Evolutionary conservation across 2,797 vertebrate genomes (phyloP).

Genomic region (Syngnathus rostellatus): DNA sequence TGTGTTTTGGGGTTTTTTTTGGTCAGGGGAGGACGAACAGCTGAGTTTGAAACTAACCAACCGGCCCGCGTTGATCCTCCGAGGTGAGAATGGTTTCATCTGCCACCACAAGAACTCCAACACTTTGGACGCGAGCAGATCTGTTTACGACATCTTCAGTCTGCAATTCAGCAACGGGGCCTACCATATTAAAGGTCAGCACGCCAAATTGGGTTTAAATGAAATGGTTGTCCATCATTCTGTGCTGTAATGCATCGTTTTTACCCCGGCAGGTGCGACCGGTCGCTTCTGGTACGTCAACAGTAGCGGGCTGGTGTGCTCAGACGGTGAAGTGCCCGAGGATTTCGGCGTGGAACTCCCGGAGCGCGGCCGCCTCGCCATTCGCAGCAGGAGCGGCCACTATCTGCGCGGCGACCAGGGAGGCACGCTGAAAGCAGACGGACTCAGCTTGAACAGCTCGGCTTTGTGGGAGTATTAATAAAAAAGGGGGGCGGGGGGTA

Average conservation of each 20-base stretch:
- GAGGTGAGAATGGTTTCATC: conserved; percentile 89
- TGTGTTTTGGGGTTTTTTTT: conserved; percentile 7
- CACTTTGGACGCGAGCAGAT: conserved; percentile 87
- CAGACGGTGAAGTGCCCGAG: conserved; percentile 83
- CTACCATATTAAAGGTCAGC: conserved; percentile 88
- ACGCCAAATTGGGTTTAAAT: neutral
- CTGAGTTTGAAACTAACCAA: conserved; percentile 90
- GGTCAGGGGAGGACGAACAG: conserved; percentile 82
- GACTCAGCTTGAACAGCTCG: conserved; percentile 65
- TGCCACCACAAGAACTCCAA: conserved; percentile 88
- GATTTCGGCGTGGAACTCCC: conserved; percentile 87
- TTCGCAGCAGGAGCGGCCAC: conserved; percentile 79
- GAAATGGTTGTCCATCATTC: neutral
- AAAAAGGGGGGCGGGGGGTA: neutral
- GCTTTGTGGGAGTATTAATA: conserved; percentile 91
- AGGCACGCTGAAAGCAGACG: conserved; percentile 84
- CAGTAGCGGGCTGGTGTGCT: conserved; percentile 79
- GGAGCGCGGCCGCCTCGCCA: conserved; percentile 82
- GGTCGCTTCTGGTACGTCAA: conserved; percentile 88
- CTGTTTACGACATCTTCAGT: conserved; percentile 87
- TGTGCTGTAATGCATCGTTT: neutral
- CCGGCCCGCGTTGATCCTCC: conserved; percentile 87
- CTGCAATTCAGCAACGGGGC: conserved; percentile 83
- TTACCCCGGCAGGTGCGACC: conserved; percentile 66
- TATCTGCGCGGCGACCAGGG: conserved; percentile 88